phyloP scores from a whole-genome alignment of 2,113 vertebrate species.

The Pampusana beccarii region DNA sequence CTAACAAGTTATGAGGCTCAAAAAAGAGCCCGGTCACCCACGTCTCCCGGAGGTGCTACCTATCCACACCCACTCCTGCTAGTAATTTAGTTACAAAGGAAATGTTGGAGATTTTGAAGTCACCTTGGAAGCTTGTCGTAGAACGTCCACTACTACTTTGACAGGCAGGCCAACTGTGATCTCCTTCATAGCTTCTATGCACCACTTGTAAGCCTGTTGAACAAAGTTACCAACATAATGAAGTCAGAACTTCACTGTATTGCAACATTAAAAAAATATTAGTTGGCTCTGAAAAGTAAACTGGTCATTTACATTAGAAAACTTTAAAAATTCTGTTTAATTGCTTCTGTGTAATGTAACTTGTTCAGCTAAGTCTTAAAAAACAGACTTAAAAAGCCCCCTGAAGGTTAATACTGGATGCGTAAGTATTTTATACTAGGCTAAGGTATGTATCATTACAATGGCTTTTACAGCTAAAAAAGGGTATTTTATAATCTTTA shows the following conservation, averaged over 20 bases:
- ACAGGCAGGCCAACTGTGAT: slow-evolving; percentile 93
- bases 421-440: neutral
- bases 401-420: neutral
- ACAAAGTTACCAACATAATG: neutral
- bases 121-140: slow-evolving; percentile 98
- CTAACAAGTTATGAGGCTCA: neutral
- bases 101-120: neutral
- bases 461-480: neutral
- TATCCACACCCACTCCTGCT: neutral
- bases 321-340: neutral
- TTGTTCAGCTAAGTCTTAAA: neutral
- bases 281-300: neutral
- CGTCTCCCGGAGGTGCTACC: neutral
- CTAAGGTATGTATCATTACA: neutral
- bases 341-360: neutral
- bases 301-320: neutral
- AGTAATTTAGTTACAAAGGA: neutral
- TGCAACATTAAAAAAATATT: neutral
- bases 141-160: slow-evolving; percentile 96
- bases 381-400: neutral
- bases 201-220: slow-evolving; percentile 95
- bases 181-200: slow-evolving; percentile 98
- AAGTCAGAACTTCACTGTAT: neutral
- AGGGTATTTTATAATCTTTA: neutral
- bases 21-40: neutral